These are phyloP conservation scores for Drosophila ficusphila DNA, from an alignment of 1,140 invertebrate genomes.

Conservation along the genomic window DNA sequence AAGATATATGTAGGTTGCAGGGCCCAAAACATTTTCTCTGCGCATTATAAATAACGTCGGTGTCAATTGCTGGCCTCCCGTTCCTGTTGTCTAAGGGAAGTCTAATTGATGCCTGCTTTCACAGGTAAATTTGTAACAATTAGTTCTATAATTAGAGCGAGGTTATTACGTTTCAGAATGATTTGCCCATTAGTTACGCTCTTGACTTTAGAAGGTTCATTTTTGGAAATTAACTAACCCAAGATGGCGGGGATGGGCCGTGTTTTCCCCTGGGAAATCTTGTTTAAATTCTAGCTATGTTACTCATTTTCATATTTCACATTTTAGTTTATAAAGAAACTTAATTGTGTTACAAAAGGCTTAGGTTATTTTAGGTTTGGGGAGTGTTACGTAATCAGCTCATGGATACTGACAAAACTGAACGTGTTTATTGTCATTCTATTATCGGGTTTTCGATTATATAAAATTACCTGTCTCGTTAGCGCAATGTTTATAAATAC, in stretches of 20 bases:
- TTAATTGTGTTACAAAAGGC: too few relatives aligned
- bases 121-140: slow-evolving; percentile 42
- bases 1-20: slow-evolving; percentile 17
- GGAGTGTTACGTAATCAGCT: too few relatives aligned
- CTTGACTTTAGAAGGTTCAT: neutral
- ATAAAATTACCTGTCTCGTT: slow-evolving; percentile 20
- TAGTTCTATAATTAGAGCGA: slow-evolving; percentile 36
- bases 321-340: too few relatives aligned
- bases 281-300: too few relatives aligned
- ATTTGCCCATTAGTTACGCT: slow-evolving; percentile 20
- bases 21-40: slow-evolving; percentile 6
- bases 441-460: neutral
- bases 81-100: slow-evolving; percentile 3
- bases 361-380: too few relatives aligned
- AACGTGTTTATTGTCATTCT: neutral
- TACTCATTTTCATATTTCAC: too few relatives aligned
- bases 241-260: neutral
- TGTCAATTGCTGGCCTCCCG: slow-evolving; percentile 20
- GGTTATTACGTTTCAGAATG: slow-evolving; percentile 29
- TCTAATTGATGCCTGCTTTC: slow-evolving; percentile 28
- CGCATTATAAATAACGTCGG: slow-evolving; percentile 21
- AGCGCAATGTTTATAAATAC: too few relatives aligned
- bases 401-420: slow-evolving; percentile 3
- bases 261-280: neutral
- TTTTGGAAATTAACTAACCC: slow-evolving; percentile 7